These are phyloP conservation scores for Podilymbus podiceps DNA, from an alignment of 2,113 vertebrate species.

Conservation along the genomic window DNA sequence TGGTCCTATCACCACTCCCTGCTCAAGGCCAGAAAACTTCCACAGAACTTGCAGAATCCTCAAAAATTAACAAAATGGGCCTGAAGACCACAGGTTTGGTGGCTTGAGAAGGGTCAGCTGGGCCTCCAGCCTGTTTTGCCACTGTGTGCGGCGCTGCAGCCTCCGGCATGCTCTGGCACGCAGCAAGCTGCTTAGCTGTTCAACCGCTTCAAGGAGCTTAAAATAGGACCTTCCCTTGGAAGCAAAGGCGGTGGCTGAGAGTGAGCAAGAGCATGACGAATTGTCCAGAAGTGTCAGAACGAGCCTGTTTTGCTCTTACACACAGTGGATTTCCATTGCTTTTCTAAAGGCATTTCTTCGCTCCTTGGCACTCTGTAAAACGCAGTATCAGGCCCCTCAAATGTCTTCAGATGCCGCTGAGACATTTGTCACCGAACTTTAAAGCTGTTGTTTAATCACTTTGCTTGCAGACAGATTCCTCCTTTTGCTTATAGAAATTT, in stretches of 20 bases:
- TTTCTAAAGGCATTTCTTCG: neutral
- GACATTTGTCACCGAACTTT: slow-evolving; percentile 13
- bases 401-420: neutral
- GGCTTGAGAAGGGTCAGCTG: neutral
- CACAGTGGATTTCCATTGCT: neutral
- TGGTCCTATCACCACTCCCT: neutral
- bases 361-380: neutral
- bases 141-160: fast-evolving
- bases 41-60: neutral
- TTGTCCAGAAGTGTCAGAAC: neutral
- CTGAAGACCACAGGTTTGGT: neutral
- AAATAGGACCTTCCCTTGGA: neutral
- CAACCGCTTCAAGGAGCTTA: neutral
- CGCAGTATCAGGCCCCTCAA: neutral
- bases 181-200: neutral
- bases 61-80: neutral
- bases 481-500: slow-evolving; percentile 42
- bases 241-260: neutral
- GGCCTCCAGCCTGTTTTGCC: neutral
- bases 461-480: slow-evolving; percentile 36
- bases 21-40: neutral
- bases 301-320: neutral
- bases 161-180: fast-evolving
- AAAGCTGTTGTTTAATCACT: slow-evolving; percentile 70
- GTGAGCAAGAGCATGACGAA: neutral